These are phyloP conservation scores for Lophura nycthemera DNA, from an alignment of 2,113 vertebrate species.

Conservation along the genomic window DNA sequence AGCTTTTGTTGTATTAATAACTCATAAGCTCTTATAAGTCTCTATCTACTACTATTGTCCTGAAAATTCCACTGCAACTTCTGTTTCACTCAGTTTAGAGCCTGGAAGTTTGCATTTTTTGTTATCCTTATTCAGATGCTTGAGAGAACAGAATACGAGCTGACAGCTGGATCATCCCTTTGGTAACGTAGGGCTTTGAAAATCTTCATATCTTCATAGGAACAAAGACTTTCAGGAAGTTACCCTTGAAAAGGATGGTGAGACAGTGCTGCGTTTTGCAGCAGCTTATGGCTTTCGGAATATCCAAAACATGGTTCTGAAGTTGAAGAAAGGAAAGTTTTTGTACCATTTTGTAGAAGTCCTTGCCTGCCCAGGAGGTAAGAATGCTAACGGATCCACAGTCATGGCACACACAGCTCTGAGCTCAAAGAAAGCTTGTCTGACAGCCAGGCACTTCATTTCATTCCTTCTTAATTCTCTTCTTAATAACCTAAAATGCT, in stretches of 20 bases:
- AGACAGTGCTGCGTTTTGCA: slow-evolving; percentile 91
- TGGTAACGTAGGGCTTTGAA: not conserved
- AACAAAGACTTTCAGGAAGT: slow-evolving; percentile 98
- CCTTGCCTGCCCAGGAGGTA: slow-evolving; percentile 94
- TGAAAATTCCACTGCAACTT: not conserved
- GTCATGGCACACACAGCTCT: fast-evolving
- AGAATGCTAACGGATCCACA: not conserved
- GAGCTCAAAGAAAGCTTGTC: not conserved
- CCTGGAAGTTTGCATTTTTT: not conserved
- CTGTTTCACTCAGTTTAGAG: not conserved
- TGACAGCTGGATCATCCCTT: not conserved
- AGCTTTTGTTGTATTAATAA: not conserved
- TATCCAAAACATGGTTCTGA: slow-evolving; percentile 93
- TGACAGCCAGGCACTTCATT: not conserved
- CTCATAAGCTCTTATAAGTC: not conserved
- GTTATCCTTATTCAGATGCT: not conserved
- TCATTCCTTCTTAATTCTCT: not conserved
- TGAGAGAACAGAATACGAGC: too few species aligned
- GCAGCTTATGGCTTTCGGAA: slow-evolving; percentile 94
- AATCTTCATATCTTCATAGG: slow-evolving; percentile 69
- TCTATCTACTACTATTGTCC: not conserved
- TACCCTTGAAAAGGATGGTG: slow-evolving; percentile 89
- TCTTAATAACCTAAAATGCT: not conserved
- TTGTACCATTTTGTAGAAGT: slow-evolving; percentile 95
- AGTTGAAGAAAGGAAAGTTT: slow-evolving; percentile 89